Base-by-base conservation (phyloP, 2,113 vertebrate genomes). In the Dunckerocampus dactyliophorus region DNA sequence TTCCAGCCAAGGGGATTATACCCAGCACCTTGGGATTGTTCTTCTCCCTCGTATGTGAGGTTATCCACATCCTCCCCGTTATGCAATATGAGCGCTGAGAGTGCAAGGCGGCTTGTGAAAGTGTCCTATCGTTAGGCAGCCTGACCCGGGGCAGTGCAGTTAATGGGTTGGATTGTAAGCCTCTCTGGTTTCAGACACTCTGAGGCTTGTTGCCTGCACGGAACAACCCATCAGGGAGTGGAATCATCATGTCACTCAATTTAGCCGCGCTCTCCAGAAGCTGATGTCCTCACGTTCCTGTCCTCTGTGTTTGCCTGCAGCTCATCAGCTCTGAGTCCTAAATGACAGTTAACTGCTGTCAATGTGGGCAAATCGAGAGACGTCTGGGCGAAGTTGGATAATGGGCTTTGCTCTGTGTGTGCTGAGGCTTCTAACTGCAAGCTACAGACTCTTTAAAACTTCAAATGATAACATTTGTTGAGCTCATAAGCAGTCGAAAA, bases 311-410 rank as follows among this genome's bases (percentile, higher is more conserved):
- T 83, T 74, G 74, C 86, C 85, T 20, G 2, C 75, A 78, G 85
- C 81, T 75, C 73, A 62, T 75, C 63, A 88, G 81, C 82, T 85
- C 82, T 86, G 82, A 86, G 84, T 81, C 69, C 63, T 85, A 86
- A 89, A 90, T 88, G 87, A 85, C 64, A 75, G 81, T 82, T 86
- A 87, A 91, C 88, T 83, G 77, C 81, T 78, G 82, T 85, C 81
- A 79, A 74, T 74, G 83, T 63, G 37, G 49, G 55, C 22, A 46
- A 66, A 65, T 75, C 74, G 72, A 82, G 76, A 77, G 75, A 72
- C 62, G 62, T 67, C 67, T 67, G 69, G 69, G 60, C 80, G 61
- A 76, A 81, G 82, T 83, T 79, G 57, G 80, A 88, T 89, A 91
- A 91, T 90, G 82, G 81, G 88, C 84, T 90, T 90, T 88, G 68